Evolutionary conservation across 1,140 invertebrate genomes (phyloP).

Genomic region (Calycopis cecrops): DNA sequence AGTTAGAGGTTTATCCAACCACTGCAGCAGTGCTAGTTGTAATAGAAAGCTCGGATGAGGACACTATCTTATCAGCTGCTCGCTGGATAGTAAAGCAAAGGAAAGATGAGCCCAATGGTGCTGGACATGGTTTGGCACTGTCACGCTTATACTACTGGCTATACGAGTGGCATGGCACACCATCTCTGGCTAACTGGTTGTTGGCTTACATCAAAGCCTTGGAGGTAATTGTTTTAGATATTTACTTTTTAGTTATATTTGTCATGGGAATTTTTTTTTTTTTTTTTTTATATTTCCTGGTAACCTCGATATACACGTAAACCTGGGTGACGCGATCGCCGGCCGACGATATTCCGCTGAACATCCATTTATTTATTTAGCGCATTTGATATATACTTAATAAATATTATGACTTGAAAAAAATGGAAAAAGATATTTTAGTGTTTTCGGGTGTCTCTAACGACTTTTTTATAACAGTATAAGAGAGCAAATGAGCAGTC

Average conservation of each 20-base stretch:
- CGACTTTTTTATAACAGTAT: no score
- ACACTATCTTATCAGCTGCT: slow-evolving; percentile 33
- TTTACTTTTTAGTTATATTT: slow-evolving; percentile 1
- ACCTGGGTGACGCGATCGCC: no score
- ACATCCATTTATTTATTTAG: no score
- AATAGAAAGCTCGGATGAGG: slow-evolving; percentile 37
- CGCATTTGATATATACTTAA: no score
- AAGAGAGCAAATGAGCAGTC: no score
- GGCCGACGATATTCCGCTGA: no score
- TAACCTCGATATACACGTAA: no score
- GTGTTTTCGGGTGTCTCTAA: no score
- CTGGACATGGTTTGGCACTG: slow-evolving; percentile 39
- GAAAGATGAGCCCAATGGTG: slow-evolving; percentile 40
- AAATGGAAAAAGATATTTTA: no score
- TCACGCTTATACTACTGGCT: slow-evolving; percentile 56
- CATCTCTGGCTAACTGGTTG: slow-evolving; percentile 48
- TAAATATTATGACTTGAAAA: no score
- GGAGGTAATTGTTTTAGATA: no score
- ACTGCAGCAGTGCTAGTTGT: slow-evolving; percentile 49
- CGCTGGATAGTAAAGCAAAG: slow-evolving; percentile 50
- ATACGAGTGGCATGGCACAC: slow-evolving; percentile 50
- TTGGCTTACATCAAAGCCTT: slow-evolving; percentile 52
- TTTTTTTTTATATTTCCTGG: no score
- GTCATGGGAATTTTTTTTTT: neutral
- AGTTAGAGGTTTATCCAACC: slow-evolving; percentile 44